Evolutionary conservation across 2,797 vertebrate species (phyloP), one percentile per base, ranked within the genome.

Genomic region (Darevskia mixta): DNA sequence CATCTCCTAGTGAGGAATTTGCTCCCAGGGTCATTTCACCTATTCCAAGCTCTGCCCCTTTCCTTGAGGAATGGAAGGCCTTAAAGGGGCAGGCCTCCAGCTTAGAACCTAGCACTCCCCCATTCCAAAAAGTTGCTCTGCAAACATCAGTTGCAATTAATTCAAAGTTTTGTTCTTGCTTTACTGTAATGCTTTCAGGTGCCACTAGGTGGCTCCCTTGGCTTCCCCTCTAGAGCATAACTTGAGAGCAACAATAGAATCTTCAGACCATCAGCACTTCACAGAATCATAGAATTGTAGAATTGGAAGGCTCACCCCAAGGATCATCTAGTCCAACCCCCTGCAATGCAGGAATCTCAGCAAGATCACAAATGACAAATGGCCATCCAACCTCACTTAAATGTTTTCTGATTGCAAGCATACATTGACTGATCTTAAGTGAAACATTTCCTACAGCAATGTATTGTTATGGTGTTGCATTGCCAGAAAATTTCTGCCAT

Each of bases 191-290:
- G 20, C 13, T 75, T 75, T 84, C 45, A 61, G 27, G 6, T 23
- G n/a, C 76, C 85, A 79, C 76, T 49, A 79, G 76, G 41, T 79
- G 85, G n/a, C 85, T 55, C 64, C 43, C 76, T 69, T 86, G n/a
- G 11, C 29, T 49, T 69, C 5, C 6, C 5, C 41, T n/a, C 11
- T 77, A 49, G 5, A 4, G 13, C 7, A 41, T 7, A 45, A n/a
- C 8, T n/a, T 27, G 23, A 7, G 41, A 29, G 6, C 58, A 8
- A 1, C n/a, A 80, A 8, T 20, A 58, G 5, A 27, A 41, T 69
- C 41, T 15, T 80, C n/a, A 41, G 35, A 35, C 11, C 66, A 41
- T 27, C 13, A 17, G 61, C 35, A 38, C 35, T 49, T 13, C 4
- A 15, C 11, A 11, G 49, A 55, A 55, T 55, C 3, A 15, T 55